Base-by-base conservation (phyloP, 2,888 invertebrate species). In the Melanchra persicariae region DNA sequence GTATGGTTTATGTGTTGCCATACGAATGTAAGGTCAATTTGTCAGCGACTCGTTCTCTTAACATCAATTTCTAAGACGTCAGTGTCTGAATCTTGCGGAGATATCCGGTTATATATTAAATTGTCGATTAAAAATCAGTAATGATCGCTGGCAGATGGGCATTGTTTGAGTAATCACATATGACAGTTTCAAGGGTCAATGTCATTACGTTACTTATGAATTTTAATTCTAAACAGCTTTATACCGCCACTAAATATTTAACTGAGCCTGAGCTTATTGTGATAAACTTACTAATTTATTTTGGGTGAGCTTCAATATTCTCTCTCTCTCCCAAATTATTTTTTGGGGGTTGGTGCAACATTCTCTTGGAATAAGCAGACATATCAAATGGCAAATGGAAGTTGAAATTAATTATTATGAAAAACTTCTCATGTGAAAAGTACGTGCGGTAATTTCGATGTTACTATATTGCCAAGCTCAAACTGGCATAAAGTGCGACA, bases 171-270 rank as follows among this genome's bases (percentile, higher is more conserved):
- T 47, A 58, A 74, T 76, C 51, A 40, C 17, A 43, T 0, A 54
- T 64, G 81, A 37, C 63, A 69, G 51, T 60, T 68, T 17, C 47
- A 64, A 24, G n/a, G 77, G 69, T 77, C 77, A 77, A 77, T 63
- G 77, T 64, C 63, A 49, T n/a, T 22, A 15, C 45, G n/a, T 52
- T 12, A n/a, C 55, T 60, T 51, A 45, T 51, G 37, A n/a, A 43
- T 71, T 37, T 37, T 40, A 60, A 64, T 49, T 43, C 1, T 24
- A 7, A 51, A 30, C 40, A 34, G 19, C 6, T 59, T 49, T 19
- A 59, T 72, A 49, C 15, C 22, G 22, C 8, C 37, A 19, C n/a
- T 17, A 12, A 8, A n/a, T 24, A 22, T 22, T 19, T 19, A 19
- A 22, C 22, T 19, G 15, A 40, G 22, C 17, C 9, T 26, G n/a